A percentile compares a stretch with the other conserved stretches of the same genome.
These are phyloP conservation scores for Apodemia zela DNA, from an alignment of 2,888 invertebrate genomes.

Conservation along the genomic window DNA sequence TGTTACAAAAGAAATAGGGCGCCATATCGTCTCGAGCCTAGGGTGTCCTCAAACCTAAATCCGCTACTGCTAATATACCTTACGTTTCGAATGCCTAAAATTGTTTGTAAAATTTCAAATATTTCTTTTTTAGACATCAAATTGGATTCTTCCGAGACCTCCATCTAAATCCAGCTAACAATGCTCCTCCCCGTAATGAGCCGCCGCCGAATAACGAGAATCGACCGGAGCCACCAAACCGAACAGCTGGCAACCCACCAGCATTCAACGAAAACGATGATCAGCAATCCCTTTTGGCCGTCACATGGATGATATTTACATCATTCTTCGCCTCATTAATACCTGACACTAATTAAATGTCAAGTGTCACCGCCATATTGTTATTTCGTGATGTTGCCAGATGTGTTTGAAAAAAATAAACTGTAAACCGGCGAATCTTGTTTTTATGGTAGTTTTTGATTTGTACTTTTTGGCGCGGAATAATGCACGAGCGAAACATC, in stretches of 20 bases:
- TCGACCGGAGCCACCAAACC: not conserved
- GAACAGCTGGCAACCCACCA: slow-evolving; percentile 40
- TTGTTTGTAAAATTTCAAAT: not conserved
- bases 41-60: too few species aligned
- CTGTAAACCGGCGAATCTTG: not conserved
- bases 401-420: not conserved
- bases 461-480: not conserved
- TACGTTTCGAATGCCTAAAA: not conserved
- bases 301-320: slow-evolving; percentile 94
- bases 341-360: slow-evolving; percentile 86
- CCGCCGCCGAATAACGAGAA: slow-evolving; percentile 25
- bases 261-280: slow-evolving; percentile 38
- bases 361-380: slow-evolving; percentile 8
- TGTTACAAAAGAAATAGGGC: too few species aligned
- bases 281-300: slow-evolving; percentile 80
- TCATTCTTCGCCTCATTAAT: slow-evolving; percentile 96
- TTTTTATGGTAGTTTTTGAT: not conserved
- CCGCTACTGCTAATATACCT: too few species aligned
- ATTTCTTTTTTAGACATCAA: slow-evolving; percentile 81
- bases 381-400: not conserved
- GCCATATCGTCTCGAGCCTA: too few species aligned
- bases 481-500: not conserved
- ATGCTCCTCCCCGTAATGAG: slow-evolving; percentile 33
- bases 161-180: slow-evolving; percentile 49
- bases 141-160: slow-evolving; percentile 87